Conservation (phyloP, 2,888 invertebrate genomes). For the Drosophila cyrtoloma region DNA sequence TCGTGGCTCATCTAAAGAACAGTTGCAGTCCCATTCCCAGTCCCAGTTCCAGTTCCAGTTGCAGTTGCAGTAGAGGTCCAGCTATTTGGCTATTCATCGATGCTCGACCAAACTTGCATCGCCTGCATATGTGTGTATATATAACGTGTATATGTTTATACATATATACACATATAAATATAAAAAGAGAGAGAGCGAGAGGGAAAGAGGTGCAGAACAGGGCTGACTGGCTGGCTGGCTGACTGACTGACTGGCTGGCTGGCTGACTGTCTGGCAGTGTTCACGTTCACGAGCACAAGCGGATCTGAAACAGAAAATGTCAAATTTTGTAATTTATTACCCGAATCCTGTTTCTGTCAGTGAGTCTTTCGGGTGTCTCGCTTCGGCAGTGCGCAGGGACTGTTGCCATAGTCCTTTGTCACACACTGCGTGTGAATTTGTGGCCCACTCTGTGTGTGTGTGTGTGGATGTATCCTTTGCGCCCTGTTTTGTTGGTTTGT, state of each 20-base stretch:
- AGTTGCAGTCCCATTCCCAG: constrained; percentile 46
- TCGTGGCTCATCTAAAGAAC: constrained; percentile 31
- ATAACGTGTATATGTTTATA: constrained; percentile 10
- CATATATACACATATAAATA: constrained; percentile 6
- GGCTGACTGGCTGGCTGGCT: not conserved
- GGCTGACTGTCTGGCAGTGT: constrained; percentile 25
- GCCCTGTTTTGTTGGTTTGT: constrained; percentile 55
- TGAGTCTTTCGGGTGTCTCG: constrained; percentile 77
- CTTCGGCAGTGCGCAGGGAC: constrained; percentile 43
- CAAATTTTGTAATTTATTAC: constrained; percentile 85
- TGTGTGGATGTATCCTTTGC: constrained; percentile 47
- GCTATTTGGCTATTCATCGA: constrained; percentile 47
- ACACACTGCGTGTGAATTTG: constrained; percentile 77
- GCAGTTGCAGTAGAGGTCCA: constrained; percentile 52
- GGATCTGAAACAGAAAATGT: constrained; percentile 85
- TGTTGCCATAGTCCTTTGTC: constrained; percentile 65
- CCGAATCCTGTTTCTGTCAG: constrained; percentile 84
- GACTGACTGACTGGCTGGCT: constrained; percentile 21
- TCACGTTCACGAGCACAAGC: constrained; percentile 77
- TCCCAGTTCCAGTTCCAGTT: constrained; percentile 37
- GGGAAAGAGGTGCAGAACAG: not conserved
- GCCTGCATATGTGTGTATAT: constrained; percentile 13
- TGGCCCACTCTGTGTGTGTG: constrained; percentile 45
- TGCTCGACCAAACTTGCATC: constrained; percentile 43
- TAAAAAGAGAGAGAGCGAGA: not conserved